A percentile compares a stretch with the other conserved stretches of the same genome.
Evolutionary conservation across 92 coral and sea anemone genomes (phyloP).

Genomic region (Ricordea florida): DNA sequence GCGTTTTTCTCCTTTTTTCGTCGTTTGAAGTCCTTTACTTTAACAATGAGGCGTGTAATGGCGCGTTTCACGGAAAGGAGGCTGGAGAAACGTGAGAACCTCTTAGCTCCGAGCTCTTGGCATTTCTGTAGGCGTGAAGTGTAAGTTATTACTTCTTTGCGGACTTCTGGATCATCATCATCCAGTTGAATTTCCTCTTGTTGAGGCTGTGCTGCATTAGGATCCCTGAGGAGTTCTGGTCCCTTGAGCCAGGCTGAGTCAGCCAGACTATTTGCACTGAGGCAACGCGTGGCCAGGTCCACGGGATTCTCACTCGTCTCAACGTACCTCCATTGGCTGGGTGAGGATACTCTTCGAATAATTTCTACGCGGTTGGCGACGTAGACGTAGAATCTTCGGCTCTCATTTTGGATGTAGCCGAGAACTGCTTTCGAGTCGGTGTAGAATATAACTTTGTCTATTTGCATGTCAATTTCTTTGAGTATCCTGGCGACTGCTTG

Average conservation of each 20-base stretch:
- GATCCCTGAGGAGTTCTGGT: constrained; percentile 19
- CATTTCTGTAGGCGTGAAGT: not conserved
- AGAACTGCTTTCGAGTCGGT: constrained; percentile 61
- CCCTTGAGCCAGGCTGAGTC: constrained; percentile 45
- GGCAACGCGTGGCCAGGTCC: constrained; percentile 35
- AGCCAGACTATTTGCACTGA: constrained; percentile 4
- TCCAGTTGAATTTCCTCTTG: not conserved
- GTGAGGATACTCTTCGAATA: constrained; percentile 33
- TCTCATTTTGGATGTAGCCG: constrained; percentile 37
- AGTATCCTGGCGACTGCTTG: constrained; percentile 43
- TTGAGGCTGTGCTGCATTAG: not conserved
- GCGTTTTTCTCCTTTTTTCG: not conserved
- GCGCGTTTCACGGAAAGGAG: constrained; percentile 24
- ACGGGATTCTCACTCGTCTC: constrained; percentile 25
- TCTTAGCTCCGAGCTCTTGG: constrained; percentile 24
- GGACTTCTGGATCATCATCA: constrained; percentile 42
- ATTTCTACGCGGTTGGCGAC: constrained; percentile 57
- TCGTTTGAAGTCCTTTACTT: constrained; percentile 28
- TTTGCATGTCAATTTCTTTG: constrained; percentile 52
- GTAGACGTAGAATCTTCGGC: constrained; percentile 48
- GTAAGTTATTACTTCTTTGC: constrained; percentile 10
- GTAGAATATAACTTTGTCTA: constrained; percentile 22
- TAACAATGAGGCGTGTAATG: constrained; percentile 24
- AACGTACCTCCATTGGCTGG: constrained; percentile 30
- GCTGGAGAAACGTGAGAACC: constrained; percentile 18